Evolutionary conservation across 1,140 invertebrate species (phyloP).

Genomic region (Coptotermes formosanus): DNA sequence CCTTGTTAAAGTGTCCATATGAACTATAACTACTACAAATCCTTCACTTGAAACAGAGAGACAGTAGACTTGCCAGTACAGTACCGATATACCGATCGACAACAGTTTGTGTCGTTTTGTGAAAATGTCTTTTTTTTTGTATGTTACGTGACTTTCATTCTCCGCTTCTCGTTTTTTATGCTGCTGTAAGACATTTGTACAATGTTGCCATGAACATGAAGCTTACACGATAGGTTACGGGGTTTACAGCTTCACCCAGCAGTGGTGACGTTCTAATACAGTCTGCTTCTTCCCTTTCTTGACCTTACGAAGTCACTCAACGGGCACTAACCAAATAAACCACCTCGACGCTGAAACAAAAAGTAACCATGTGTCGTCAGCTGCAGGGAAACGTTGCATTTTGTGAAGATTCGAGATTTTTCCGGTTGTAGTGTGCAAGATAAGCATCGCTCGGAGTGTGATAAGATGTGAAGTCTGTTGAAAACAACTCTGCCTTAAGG

Average conservation of each 20-base stretch:
- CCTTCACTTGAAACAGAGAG: too few species aligned
- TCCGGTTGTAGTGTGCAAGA: background rate
- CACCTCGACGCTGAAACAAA: background rate
- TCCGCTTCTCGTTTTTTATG: background rate
- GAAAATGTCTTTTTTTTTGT: too few species aligned
- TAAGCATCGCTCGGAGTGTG: too few species aligned
- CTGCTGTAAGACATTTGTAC: background rate
- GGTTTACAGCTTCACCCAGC: background rate
- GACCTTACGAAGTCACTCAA: conserved; percentile 5
- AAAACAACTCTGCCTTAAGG: too few species aligned
- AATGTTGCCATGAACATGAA: background rate
- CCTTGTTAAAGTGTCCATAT: too few species aligned
- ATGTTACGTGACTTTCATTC: background rate
- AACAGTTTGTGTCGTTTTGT: too few species aligned
- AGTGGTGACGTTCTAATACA: background rate
- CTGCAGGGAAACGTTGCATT: background rate
- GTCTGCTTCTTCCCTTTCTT: background rate
- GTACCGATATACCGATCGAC: too few species aligned
- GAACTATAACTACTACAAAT: too few species aligned
- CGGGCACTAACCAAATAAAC: background rate
- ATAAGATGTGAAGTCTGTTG: too few species aligned
- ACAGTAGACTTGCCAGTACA: too few species aligned
- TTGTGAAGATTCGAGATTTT: background rate
- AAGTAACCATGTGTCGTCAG: background rate
- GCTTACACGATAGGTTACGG: background rate